Percentiles rank a stretch among this genome's conserved stretches.
Conservation (phyloP, 2,888 invertebrate species). For the Sarcophaga variegata region DNA sequence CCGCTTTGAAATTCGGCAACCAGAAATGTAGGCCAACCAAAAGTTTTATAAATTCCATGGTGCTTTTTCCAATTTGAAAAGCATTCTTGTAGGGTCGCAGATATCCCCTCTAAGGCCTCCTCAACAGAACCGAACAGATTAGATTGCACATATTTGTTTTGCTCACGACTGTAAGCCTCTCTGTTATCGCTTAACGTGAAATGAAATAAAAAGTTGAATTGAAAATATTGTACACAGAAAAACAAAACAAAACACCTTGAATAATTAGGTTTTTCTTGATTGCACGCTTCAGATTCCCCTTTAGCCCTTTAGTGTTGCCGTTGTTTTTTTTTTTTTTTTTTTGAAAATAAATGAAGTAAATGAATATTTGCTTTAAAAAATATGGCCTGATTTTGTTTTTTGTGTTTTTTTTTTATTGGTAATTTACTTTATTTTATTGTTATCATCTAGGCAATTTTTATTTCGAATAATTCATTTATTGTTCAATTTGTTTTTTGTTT, state of each 20-base stretch:
- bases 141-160: too few relatives aligned
- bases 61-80: too few relatives aligned
- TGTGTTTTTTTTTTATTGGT: constrained; percentile 3
- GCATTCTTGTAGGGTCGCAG: too few relatives aligned
- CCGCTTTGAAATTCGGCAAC: too few relatives aligned
- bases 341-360: not conserved
- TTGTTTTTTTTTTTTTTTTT: not conserved
- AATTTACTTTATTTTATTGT: constrained; percentile 2
- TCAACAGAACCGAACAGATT: too few relatives aligned
- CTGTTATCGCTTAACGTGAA: constrained; percentile 34
- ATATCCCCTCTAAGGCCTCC: too few relatives aligned
- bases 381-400: constrained; percentile 56
- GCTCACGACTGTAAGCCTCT: not conserved
- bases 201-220: not conserved
- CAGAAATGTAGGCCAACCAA: too few relatives aligned
- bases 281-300: not conserved
- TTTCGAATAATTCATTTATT: constrained; percentile 43
- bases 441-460: constrained; percentile 32
- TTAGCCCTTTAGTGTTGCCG: not conserved
- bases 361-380: constrained; percentile 25
- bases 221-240: not conserved
- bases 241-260: constrained; percentile 52
- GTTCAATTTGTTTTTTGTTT: not conserved
- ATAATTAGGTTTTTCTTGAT: constrained; percentile 37
- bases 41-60: too few relatives aligned